phyloP scores from a whole-genome alignment of 2,888 invertebrate genomes.

The Sinhomidia bicolor region DNA sequence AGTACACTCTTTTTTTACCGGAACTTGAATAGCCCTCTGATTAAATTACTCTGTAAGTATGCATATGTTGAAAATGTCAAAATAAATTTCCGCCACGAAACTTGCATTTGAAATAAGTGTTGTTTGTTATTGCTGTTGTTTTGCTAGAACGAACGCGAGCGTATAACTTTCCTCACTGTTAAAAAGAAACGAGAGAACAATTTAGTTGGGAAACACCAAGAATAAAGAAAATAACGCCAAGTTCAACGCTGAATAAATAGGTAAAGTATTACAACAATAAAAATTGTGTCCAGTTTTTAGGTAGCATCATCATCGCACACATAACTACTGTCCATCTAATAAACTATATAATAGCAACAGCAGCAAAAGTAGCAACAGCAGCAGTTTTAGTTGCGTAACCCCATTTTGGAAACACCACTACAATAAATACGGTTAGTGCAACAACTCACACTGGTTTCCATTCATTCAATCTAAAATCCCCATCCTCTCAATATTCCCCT shows the following conservation, averaged over 20 bases:
- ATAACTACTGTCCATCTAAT: no score
- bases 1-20: neutral
- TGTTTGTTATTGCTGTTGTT: neutral
- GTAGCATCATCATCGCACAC: neutral
- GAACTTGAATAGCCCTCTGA: neutral
- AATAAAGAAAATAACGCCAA: neutral
- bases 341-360: neutral
- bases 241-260: no score
- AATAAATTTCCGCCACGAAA: no score
- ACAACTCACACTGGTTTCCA: slow-evolving; percentile 2
- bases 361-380: neutral
- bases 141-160: neutral
- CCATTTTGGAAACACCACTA: slow-evolving; percentile 21
- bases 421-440: slow-evolving; percentile 32
- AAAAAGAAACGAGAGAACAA: neutral
- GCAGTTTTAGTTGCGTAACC: slow-evolving; percentile 46
- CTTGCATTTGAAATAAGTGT: no score
- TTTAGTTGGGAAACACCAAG: neutral
- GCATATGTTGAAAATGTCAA: neutral
- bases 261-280: neutral
- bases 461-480: slow-evolving; percentile 14
- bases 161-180: slow-evolving; percentile 5
- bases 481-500: slow-evolving; percentile 23
- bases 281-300: neutral
- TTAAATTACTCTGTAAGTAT: neutral